Base-by-base conservation (phyloP, 2,113 vertebrate species). In the Chaenogobius annularis region DNA sequence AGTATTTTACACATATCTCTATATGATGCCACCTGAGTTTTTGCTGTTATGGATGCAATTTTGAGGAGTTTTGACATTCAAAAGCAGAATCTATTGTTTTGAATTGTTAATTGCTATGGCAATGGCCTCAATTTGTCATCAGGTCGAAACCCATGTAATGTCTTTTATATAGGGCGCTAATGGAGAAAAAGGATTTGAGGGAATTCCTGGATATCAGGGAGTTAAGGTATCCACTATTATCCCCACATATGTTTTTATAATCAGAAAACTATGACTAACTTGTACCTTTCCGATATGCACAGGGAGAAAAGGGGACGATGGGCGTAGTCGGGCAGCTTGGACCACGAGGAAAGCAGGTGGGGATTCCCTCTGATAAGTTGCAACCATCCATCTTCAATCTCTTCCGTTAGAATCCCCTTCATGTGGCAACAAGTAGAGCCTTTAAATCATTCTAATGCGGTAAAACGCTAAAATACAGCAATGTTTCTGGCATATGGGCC, bases 181-280 rank as follows among this genome's bases (percentile, higher is more conserved):
- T 88, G 93, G 93, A 46, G 84, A 90, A 73, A 71, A 2, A 59
- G 91, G 91, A 75, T 87, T 91, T 81, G 91, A 91, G 78, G 91
- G 92, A 50, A 92, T 95, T 76, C 73, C 66, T 10, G 93, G 94
- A 67, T 94, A 90, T 89, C 84, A 90, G 84, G 92, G 92, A 86
- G 86, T 94, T 15, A 95, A 95, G 92, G 93, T 94, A 92, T 73
- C 65, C 8, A 37, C 72, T 23, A 69, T 44, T 74, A 14, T 9
- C 26, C 50, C 1, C 14, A 52, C 46, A 23, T 71, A 3, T 66
- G 10, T 75, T 12, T 37, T 47, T 35, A 59, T 59, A 12, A 47
- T 68, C 5, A 11, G 14, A 9, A 77, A 31, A 69, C 22, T 47
- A 44, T 47, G 8, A 75, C 68, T 62, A 55, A 20, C 72, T 69